A percentile compares a stretch with the other conserved stretches of the same genome.
Evolutionary conservation across 2,888 invertebrate genomes (phyloP).

Genomic region (Lepidonotus clava): DNA sequence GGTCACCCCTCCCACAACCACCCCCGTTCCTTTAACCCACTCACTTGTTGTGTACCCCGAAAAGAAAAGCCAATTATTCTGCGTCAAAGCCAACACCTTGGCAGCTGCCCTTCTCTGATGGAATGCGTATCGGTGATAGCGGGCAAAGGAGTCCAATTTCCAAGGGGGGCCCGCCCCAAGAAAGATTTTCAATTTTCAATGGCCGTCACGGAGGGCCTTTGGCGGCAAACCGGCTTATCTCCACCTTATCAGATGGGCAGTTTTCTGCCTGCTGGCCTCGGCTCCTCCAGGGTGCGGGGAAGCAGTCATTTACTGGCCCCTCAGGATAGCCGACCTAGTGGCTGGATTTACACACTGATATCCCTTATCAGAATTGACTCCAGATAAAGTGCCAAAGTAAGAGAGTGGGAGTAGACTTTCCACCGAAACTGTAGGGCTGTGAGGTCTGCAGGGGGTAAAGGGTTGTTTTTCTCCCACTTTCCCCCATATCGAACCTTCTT

Average conservation of each 20-base stretch:
- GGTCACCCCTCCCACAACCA: too few species aligned
- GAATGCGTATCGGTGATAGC: too few species aligned
- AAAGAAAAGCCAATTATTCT: too few species aligned
- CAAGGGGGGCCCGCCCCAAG: too few species aligned
- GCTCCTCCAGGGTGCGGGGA: too few species aligned
- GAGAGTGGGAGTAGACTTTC: neutral
- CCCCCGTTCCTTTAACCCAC: too few species aligned
- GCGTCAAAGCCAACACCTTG: too few species aligned
- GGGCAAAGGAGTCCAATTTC: too few species aligned
- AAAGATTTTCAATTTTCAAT: slow-evolving; percentile 20
- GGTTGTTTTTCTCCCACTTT: too few species aligned
- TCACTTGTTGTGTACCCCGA: too few species aligned
- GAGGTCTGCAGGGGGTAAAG: neutral
- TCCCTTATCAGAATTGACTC: neutral
- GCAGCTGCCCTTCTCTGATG: too few species aligned
- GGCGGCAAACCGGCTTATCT: neutral
- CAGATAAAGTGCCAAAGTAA: slow-evolving; percentile 24
- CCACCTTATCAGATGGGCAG: slow-evolving; percentile 18
- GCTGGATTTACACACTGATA: slow-evolving; percentile 15
- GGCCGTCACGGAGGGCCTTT: neutral
- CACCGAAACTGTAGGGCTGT: too few species aligned
- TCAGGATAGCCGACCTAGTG: neutral
- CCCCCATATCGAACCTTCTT: neutral
- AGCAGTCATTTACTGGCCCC: slow-evolving; percentile 5
- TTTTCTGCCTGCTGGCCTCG: neutral